Base-by-base conservation (phyloP, 2,888 invertebrate genomes). In the Plebejus anna region DNA sequence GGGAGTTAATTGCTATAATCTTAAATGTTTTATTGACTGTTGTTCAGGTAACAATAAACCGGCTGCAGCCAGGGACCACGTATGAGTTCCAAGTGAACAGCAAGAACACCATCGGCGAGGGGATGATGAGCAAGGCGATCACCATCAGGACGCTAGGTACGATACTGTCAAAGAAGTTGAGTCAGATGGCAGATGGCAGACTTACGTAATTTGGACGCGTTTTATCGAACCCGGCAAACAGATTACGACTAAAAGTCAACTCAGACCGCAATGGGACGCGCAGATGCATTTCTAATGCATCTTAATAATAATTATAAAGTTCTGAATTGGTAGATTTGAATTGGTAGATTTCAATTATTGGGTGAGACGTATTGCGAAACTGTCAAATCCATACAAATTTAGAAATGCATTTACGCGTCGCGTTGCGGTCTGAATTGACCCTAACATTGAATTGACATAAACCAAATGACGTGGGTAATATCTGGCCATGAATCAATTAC, bases 21-120 rank as follows among this genome's bases (percentile, higher is more conserved):
- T 47, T 47, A 11, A 47, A 47, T 47, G 9, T 47, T 47, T 47
- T 47, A 11, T 47, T 47, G 47, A 47, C 11, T 61, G n/a, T 36
- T 70, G 82, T 77, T 51, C 55, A 96, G 89, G 97, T 98, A 80
- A 98, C 98, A 82, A 97, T 99, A 89, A 98, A 98, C 90, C 96
- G 97, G 80, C 95, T 99, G 79, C 96, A 96, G 82, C 98, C 98
- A 11, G 97, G 97, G 81, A 98, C 98, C 66, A 96, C 97, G 77
- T 99, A 99, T 92, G 98, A 99, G 92, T 99, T 99, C 91, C 98
- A 98, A 95, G 98, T 99, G 78, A 96, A 98, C 83, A 98, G 99
- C 78, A 97, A 98, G 88, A 99, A 99, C 90, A 96, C 97, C 16
- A 96, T 98, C 77, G 99, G 99, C 80, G 98, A 98, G 86, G 99